Conservation (phyloP, 1,140 invertebrate genomes). For the Pantala flavescens region DNA sequence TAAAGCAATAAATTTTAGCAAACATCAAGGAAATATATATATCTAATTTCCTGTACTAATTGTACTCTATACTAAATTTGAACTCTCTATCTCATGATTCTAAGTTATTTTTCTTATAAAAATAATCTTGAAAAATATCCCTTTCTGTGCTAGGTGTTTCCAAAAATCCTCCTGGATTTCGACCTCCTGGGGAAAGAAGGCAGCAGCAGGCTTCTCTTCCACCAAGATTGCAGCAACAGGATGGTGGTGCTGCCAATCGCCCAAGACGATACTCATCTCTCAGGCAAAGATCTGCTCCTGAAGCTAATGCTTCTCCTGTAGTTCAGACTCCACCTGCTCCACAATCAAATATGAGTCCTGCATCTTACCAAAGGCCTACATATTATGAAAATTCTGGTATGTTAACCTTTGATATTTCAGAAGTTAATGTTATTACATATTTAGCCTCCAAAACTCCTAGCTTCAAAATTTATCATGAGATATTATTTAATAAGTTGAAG, state of each 20-base stretch:
- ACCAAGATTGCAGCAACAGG: slow-evolving; percentile 29
- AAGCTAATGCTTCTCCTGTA: slow-evolving; percentile 34
- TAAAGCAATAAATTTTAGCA: too few relatives aligned
- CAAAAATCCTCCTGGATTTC: background rate
- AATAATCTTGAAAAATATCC: background rate
- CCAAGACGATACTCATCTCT: slow-evolving; percentile 68
- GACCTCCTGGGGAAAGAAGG: slow-evolving; percentile 11
- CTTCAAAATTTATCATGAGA: too few relatives aligned
- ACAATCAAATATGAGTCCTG: background rate
- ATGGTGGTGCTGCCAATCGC: slow-evolving; percentile 37
- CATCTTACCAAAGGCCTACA: background rate
- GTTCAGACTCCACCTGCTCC: slow-evolving; percentile 30
- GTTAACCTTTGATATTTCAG: background rate
- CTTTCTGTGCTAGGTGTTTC: background rate
- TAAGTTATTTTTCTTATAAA: too few relatives aligned
- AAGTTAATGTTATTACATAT: too few relatives aligned
- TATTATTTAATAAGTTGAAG: too few relatives aligned
- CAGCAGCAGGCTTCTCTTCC: slow-evolving; percentile 22
- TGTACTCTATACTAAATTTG: too few relatives aligned
- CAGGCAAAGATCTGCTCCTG: slow-evolving; percentile 48
- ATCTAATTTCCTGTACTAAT: too few relatives aligned
- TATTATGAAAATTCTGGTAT: background rate
- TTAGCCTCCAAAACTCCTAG: too few relatives aligned
- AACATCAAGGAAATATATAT: too few relatives aligned
- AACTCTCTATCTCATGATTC: too few relatives aligned